Conservation (phyloP, 92 coral and sea anemone species). For the Porites lobata region DNA sequence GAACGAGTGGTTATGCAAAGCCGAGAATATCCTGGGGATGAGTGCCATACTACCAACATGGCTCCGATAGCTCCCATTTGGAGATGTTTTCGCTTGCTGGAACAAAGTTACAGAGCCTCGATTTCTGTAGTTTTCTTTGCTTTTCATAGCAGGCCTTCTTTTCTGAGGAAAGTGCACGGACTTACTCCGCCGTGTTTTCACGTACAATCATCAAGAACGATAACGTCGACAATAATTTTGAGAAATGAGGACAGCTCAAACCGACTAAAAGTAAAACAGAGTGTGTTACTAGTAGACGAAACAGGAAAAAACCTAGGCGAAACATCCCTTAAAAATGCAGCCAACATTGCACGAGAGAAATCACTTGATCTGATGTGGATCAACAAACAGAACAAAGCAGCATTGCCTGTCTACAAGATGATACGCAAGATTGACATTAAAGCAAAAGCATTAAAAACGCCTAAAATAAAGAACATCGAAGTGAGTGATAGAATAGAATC, state of each 20-base stretch:
- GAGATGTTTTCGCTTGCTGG: not conserved
- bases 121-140: not conserved
- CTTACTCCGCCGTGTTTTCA: not conserved
- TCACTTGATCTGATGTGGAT: constrained; percentile 26
- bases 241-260: constrained; percentile 15
- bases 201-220: constrained; percentile 15
- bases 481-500: constrained; percentile 35
- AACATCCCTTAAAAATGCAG: constrained; percentile 17
- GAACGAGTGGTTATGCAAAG: too few relatives aligned
- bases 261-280: not conserved
- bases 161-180: not conserved
- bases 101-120: not conserved
- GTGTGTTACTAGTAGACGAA: constrained; percentile 36
- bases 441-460: not conserved
- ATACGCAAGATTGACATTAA: constrained; percentile 2
- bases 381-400: constrained; percentile 11
- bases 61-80: not conserved
- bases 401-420: constrained; percentile 34
- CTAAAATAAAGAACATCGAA: constrained; percentile 16
- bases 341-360: constrained; percentile 12
- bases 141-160: not conserved
- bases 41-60: not conserved
- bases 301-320: constrained; percentile 36
- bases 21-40: not conserved
- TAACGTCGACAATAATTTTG: not conserved